Conservation (phyloP, 2,113 vertebrate genomes). For the Willisornis vidua region DNA sequence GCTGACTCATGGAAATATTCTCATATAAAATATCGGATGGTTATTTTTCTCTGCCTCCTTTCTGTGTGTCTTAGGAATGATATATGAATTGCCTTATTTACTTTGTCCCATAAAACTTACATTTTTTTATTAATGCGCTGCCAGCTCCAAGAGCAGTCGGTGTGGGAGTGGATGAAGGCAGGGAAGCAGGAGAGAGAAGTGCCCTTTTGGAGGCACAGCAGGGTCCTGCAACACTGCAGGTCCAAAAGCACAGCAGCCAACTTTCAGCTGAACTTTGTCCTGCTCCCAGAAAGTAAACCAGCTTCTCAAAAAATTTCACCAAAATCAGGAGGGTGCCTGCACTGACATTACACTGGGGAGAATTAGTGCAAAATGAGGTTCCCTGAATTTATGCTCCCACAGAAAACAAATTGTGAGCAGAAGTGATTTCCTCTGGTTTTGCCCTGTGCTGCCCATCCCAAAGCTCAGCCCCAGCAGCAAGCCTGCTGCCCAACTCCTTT, state of each 20-base stretch:
- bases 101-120: slow-evolving; percentile 75
- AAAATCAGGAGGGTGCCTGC: neutral
- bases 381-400: neutral
- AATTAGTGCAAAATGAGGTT: neutral
- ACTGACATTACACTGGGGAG: accelerated
- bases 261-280: neutral
- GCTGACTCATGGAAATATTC: slow-evolving; percentile 78
- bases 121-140: slow-evolving; percentile 77
- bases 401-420: neutral
- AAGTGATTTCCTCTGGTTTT: neutral
- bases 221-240: neutral
- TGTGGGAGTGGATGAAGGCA: neutral
- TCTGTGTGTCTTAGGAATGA: slow-evolving; percentile 71
- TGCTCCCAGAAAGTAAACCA: neutral
- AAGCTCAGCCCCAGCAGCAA: neutral
- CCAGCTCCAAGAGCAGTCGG: slow-evolving; percentile 25
- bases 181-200: neutral
- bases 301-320: neutral
- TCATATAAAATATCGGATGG: slow-evolving; percentile 24
- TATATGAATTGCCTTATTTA: slow-evolving; percentile 79
- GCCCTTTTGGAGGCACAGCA: neutral
- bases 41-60: slow-evolving; percentile 77
- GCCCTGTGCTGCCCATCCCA: neutral
- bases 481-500: neutral
- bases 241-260: neutral